These are phyloP conservation scores for Phoenicopterus ruber DNA, from an alignment of 2,113 vertebrate genomes.

Conservation along the genomic window DNA sequence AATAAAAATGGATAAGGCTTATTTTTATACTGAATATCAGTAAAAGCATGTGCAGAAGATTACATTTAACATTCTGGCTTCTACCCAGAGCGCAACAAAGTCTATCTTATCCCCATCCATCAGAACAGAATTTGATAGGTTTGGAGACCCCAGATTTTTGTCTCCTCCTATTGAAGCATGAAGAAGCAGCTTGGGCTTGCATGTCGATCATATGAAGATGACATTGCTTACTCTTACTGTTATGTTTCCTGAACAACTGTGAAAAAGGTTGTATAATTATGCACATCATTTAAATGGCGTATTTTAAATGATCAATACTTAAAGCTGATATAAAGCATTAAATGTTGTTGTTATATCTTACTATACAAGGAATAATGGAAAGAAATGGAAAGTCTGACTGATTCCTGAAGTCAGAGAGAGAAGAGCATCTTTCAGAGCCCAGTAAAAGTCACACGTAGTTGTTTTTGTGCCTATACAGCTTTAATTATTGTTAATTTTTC, in stretches of 20 bases:
- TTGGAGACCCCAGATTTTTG: constrained; percentile 9
- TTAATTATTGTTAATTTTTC: constrained; percentile 61
- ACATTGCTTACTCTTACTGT: background rate
- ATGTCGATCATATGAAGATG: background rate
- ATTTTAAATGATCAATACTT: background rate
- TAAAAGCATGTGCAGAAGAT: constrained; percentile 72
- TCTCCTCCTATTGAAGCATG: background rate
- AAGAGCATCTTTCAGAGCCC: background rate
- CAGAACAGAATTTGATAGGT: constrained; percentile 29
- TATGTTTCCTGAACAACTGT: background rate
- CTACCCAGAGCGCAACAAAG: constrained; percentile 59
- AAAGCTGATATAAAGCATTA: background rate
- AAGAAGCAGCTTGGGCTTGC: background rate
- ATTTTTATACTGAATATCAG: constrained; percentile 74
- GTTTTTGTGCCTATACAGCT: background rate
- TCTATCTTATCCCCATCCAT: constrained; percentile 62
- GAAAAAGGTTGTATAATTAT: background rate
- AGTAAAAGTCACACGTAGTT: background rate
- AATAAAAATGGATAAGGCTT: constrained; percentile 67
- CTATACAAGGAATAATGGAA: background rate
- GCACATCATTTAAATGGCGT: background rate
- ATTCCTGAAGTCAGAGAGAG: background rate
- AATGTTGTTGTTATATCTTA: background rate
- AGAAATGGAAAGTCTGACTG: background rate
- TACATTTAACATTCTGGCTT: constrained; percentile 72